Conservation (phyloP, 2,113 vertebrate species). For the Sus scrofa region DNA sequence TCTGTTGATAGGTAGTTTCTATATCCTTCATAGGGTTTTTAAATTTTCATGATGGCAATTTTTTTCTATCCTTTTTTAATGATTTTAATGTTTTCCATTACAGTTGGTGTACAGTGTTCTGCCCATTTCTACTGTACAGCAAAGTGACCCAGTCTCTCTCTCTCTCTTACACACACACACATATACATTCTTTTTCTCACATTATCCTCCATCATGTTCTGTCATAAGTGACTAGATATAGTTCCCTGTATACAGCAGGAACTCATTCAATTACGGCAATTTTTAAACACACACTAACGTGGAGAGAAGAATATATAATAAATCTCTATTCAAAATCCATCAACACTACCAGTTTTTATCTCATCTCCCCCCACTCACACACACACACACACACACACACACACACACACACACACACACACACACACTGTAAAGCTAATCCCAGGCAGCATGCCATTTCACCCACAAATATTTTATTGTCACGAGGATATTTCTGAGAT, state of each 20-base stretch:
- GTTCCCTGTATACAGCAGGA: too few species aligned
- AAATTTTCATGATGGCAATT: neutral
- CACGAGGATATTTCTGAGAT: neutral
- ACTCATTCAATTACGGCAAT: neutral
- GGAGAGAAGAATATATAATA: neutral
- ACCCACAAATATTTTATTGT: conserved; percentile 48
- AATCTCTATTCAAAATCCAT: neutral
- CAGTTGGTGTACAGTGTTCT: too few species aligned
- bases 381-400: neutral
- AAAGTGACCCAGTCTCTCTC: too few species aligned
- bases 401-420: neutral
- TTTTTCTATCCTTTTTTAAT: neutral
- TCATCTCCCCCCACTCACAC: neutral
- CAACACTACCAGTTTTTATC: neutral
- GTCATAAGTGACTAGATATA: too few species aligned
- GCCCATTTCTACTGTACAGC: too few species aligned
- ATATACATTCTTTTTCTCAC: too few species aligned
- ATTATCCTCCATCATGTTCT: too few species aligned
- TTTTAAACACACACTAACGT: neutral
- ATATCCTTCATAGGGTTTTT: neutral
- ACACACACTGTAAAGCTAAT: neutral
- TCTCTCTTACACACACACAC: too few species aligned
- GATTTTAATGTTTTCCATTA: too few species aligned
- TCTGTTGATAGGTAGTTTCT: neutral
- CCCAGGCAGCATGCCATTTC: neutral